Conservation (phyloP, 2,888 invertebrate species). For the Heliconius hortense region DNA sequence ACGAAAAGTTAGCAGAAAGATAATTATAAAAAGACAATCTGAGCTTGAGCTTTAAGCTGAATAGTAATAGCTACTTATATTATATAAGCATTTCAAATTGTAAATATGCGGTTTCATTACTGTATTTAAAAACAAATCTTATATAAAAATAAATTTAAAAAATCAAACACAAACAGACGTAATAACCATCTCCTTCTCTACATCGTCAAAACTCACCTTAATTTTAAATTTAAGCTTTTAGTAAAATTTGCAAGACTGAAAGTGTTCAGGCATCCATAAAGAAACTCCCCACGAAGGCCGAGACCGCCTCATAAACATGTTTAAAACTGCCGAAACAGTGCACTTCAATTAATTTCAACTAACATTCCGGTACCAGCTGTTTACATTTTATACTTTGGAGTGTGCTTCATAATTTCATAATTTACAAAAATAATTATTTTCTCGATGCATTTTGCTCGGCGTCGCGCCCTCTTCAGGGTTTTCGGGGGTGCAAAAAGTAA, state of each 20-base stretch:
- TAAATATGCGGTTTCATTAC: too few species aligned
- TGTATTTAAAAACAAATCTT: too few species aligned
- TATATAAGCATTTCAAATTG: too few species aligned
- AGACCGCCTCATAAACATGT: constrained; percentile 5
- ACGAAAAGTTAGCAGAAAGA: too few species aligned
- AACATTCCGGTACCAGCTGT: not conserved
- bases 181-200: constrained; percentile 7
- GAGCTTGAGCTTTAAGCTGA: too few species aligned
- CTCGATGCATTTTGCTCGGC: constrained; percentile 63
- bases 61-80: too few species aligned
- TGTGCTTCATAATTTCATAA: constrained; percentile 28
- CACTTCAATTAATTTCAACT: constrained; percentile 23
- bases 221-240: constrained; percentile 22
- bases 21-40: too few species aligned
- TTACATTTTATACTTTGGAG: constrained; percentile 16
- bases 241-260: constrained; percentile 7
- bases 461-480: constrained; percentile 67
- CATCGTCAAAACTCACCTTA: constrained; percentile 3
- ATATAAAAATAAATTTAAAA: not conserved
- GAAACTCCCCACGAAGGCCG: constrained; percentile 19
- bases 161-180: not conserved
- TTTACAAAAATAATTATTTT: constrained; percentile 39
- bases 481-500: constrained; percentile 63
- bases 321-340: constrained; percentile 17
- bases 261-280: constrained; percentile 21